Conservation (phyloP, 1,140 invertebrate genomes). For the Chrysoperla carnea region DNA sequence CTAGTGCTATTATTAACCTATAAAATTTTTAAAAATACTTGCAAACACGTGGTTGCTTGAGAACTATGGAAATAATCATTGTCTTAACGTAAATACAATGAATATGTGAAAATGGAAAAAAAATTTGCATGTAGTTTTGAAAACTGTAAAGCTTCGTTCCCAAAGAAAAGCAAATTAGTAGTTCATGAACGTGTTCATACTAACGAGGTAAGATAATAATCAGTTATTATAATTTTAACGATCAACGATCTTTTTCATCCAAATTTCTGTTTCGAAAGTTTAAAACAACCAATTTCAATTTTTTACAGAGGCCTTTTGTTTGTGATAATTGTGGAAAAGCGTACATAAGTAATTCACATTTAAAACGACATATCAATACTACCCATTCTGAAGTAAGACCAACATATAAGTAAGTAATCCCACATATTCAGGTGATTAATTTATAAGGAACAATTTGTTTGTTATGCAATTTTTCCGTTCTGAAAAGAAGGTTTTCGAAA, state of each 20-base stretch:
- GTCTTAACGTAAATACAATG: too few species aligned
- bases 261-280: too few species aligned
- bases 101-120: background rate
- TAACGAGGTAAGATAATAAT: background rate
- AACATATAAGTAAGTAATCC: background rate
- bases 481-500: background rate
- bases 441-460: background rate
- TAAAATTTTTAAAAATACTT: too few species aligned
- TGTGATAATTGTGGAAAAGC: background rate
- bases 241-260: too few species aligned
- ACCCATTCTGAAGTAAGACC: background rate
- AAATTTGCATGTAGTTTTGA: background rate
- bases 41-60: too few species aligned
- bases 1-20: too few species aligned
- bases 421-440: background rate
- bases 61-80: too few species aligned
- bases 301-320: background rate
- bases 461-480: background rate
- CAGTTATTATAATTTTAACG: too few species aligned
- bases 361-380: background rate
- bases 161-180: background rate
- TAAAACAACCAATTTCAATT: too few species aligned
- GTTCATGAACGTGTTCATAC: background rate
- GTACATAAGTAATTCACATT: background rate
- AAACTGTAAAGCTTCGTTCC: background rate